Percentiles rank a stretch among this genome's conserved stretches.
These are phyloP conservation scores for Corythornis madagascariensis DNA, from an alignment of 2,113 vertebrate species.

Conservation along the genomic window DNA sequence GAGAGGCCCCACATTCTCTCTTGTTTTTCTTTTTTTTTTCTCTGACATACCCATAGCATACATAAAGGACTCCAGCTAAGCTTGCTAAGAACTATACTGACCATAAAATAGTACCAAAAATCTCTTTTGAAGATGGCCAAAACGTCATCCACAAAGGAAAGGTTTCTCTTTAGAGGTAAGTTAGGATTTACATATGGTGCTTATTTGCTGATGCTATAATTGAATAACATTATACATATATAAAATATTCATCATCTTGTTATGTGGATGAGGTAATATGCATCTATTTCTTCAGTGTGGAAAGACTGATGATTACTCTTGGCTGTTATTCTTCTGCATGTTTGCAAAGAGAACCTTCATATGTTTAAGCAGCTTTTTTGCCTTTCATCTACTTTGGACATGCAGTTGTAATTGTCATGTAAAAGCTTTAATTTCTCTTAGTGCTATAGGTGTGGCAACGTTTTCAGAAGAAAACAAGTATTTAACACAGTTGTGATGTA, in stretches of 20 bases:
- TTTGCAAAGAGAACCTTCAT: neutral
- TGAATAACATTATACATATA: neutral
- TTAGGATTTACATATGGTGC: slow-evolving; percentile 17
- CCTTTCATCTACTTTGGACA: neutral
- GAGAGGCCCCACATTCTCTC: no score
- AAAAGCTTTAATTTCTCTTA: neutral
- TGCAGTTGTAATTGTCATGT: neutral
- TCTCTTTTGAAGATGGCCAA: slow-evolving; percentile 37
- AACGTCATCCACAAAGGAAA: slow-evolving; percentile 30
- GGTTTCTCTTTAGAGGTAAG: slow-evolving; percentile 24
- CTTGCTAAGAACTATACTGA: neutral
- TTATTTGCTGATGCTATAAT: neutral
- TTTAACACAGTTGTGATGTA: neutral
- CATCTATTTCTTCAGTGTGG: neutral
- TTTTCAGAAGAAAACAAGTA: neutral
- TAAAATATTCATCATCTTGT: neutral
- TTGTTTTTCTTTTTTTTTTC: no score
- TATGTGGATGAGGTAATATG: neutral
- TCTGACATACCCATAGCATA: neutral
- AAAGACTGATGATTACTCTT: neutral
- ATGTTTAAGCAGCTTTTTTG: neutral
- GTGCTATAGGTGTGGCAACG: neutral
- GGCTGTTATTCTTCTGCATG: slow-evolving; percentile 31
- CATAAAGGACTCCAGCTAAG: neutral
- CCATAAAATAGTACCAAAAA: neutral